Evolutionary conservation across 1,140 invertebrate species (phyloP).

Genomic region (Dreissena polymorpha): DNA sequence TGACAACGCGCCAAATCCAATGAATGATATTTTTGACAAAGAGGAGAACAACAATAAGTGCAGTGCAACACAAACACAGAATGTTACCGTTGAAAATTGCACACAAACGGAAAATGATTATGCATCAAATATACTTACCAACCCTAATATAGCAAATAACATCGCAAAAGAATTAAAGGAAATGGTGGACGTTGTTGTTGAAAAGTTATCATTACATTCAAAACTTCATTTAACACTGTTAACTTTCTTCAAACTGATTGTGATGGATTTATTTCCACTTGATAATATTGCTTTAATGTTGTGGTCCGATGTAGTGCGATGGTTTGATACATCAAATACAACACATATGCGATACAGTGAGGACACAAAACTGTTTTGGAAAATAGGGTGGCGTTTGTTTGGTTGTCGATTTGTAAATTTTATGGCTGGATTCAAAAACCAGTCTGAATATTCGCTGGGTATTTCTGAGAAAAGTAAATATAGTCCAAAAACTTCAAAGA

Average conservation of each 20-base stretch:
- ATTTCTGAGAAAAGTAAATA: neutral
- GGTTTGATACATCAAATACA: conserved; percentile 4
- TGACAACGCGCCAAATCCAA: too few species aligned
- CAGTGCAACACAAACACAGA: too few species aligned
- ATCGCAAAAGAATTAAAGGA: too few species aligned
- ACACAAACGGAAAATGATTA: too few species aligned
- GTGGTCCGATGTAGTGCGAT: conserved; percentile 20
- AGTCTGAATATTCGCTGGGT: neutral
- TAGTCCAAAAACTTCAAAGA: too few species aligned
- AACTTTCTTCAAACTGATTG: conserved; percentile 4
- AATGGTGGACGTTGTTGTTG: too few species aligned
- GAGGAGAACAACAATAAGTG: too few species aligned
- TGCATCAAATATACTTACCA: too few species aligned
- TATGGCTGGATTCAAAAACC: conserved; percentile 27
- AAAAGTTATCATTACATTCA: too few species aligned
- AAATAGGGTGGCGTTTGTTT: conserved; percentile 19
- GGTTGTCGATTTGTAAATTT: conserved; percentile 24
- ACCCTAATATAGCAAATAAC: too few species aligned
- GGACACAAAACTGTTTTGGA: conserved; percentile 30
- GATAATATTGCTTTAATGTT: conserved; percentile 21
- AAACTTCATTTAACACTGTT: neutral
- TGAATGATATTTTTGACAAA: too few species aligned
- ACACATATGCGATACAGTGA: conserved; percentile 12
- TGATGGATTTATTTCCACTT: conserved; percentile 4
- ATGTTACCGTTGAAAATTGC: too few species aligned